phyloP scores from a whole-genome alignment of 1,140 invertebrate genomes.

The Aradophagus sp. region DNA sequence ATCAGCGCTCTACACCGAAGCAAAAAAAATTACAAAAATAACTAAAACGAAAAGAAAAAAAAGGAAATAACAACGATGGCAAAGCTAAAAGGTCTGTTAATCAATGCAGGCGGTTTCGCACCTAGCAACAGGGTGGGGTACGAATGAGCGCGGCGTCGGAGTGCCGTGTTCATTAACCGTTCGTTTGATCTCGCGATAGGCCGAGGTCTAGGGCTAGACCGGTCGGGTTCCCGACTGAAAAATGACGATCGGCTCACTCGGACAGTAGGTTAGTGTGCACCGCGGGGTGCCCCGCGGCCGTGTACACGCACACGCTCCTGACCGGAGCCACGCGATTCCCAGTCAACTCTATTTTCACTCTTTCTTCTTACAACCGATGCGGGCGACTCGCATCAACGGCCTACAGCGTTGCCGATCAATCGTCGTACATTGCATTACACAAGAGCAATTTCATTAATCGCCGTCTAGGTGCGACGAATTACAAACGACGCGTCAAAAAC shows the following conservation, averaged over 20 bases:
- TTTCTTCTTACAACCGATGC: constrained; percentile 21
- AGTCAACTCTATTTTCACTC: constrained; percentile 39
- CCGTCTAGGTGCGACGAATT: too few relatives aligned
- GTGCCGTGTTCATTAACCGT: constrained; percentile 13
- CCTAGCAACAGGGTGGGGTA: constrained; percentile 3
- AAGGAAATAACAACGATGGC: too few relatives aligned
- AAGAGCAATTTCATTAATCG: too few relatives aligned
- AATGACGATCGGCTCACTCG: constrained; percentile 47
- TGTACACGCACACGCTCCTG: constrained; percentile 16
- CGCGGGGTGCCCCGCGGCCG: constrained; percentile 25
- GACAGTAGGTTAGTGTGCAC: constrained; percentile 55
- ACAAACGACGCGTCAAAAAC: too few relatives aligned
- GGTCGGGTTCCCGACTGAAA: constrained; percentile 38
- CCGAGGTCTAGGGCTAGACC: constrained; percentile 37
- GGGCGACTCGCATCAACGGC: constrained; percentile 21
- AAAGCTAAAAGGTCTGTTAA: too few relatives aligned
- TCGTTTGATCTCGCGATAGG: constrained; percentile 7
- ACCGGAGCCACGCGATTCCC: constrained; percentile 44
- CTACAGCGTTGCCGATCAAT: constrained; percentile 1
- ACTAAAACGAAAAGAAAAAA: too few relatives aligned
- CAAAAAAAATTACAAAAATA: too few relatives aligned
- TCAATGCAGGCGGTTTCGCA: too few relatives aligned
- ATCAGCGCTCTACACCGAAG: too few relatives aligned
- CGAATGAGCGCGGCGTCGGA: constrained; percentile 2
- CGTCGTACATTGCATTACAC: too few relatives aligned